A percentile compares a stretch with the other conserved stretches of the same genome.
Evolutionary conservation across 2,888 invertebrate genomes (phyloP).

Genomic region (Spatulosminthurus flaviceps): DNA sequence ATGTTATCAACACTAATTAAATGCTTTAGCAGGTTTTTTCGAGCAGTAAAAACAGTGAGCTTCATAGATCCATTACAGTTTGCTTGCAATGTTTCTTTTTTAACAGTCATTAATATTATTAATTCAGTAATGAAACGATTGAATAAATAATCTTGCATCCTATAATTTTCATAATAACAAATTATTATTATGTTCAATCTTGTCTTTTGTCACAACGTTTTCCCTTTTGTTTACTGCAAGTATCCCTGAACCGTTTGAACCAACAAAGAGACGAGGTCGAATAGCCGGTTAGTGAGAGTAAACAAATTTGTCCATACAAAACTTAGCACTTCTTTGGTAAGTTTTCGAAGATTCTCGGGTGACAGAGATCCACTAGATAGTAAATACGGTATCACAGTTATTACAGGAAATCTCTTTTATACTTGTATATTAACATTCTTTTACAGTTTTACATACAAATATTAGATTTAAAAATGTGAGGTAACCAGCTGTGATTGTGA

Average conservation of each 20-base stretch:
- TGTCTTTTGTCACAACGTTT: conserved; percentile 5
- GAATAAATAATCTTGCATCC: conserved; percentile 13
- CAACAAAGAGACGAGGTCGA: conserved; percentile 48
- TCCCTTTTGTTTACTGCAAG: conserved; percentile 14
- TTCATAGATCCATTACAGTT: background rate
- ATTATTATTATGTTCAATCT: background rate
- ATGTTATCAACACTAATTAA: background rate
- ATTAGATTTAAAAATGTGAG: too few species aligned
- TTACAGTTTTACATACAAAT: too few species aligned
- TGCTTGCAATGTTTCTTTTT: background rate
- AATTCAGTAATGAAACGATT: conserved; percentile 7
- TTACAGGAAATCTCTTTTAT: too few species aligned
- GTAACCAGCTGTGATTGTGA: background rate
- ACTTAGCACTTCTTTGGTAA: conserved; percentile 60
- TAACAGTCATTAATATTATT: background rate
- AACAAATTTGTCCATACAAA: conserved; percentile 60
- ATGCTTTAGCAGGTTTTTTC: conserved; percentile 8
- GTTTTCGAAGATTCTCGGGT: conserved; percentile 60
- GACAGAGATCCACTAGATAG: conserved; percentile 59
- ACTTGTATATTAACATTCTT: too few species aligned
- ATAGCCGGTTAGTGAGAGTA: conserved; percentile 51
- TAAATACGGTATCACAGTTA: too few species aligned
- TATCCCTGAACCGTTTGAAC: conserved; percentile 34
- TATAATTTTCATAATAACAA: background rate
- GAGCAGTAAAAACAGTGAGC: background rate